phyloP scores from a whole-genome alignment of 2,888 invertebrate species.

The Selenia dentaria region DNA sequence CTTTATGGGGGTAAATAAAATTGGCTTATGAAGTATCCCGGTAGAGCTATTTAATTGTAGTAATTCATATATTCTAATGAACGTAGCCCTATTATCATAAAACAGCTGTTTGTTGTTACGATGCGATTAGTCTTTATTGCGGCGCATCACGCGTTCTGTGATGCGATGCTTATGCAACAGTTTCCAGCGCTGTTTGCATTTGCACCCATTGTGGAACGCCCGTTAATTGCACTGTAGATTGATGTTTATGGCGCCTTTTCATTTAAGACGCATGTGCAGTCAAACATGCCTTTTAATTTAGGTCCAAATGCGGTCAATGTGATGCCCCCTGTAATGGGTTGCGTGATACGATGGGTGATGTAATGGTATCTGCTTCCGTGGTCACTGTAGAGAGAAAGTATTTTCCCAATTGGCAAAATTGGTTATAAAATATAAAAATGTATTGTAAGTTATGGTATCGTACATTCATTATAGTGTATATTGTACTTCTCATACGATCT shows the following conservation, averaged over 20 bases:
- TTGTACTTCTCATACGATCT: no score
- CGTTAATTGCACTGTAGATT: slow-evolving; percentile 35
- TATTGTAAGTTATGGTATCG: no score
- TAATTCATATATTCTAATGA: not conserved
- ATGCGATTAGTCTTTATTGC: slow-evolving; percentile 70
- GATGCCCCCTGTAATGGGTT: slow-evolving; percentile 6
- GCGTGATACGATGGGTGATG: not conserved
- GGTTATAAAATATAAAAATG: no score
- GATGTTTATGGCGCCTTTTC: slow-evolving; percentile 32
- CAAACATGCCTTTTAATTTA: slow-evolving; percentile 21
- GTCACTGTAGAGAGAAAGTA: no score
- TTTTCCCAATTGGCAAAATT: no score
- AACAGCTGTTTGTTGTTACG: slow-evolving; percentile 59
- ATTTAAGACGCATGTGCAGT: slow-evolving; percentile 18
- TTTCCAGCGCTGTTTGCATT: slow-evolving; percentile 40
- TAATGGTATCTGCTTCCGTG: not conserved
- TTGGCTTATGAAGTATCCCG: no score
- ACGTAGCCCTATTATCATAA: slow-evolving; percentile 23
- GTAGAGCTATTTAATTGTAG: no score
- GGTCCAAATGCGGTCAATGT: slow-evolving; percentile 12
- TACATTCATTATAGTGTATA: no score
- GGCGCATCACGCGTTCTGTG: slow-evolving; percentile 54
- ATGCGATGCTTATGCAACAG: slow-evolving; percentile 57
- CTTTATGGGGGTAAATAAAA: no score
- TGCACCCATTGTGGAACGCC: slow-evolving; percentile 39